These are phyloP conservation scores for Spatula versicolor DNA, from an alignment of 2,797 vertebrate genomes.

Conservation along the genomic window DNA sequence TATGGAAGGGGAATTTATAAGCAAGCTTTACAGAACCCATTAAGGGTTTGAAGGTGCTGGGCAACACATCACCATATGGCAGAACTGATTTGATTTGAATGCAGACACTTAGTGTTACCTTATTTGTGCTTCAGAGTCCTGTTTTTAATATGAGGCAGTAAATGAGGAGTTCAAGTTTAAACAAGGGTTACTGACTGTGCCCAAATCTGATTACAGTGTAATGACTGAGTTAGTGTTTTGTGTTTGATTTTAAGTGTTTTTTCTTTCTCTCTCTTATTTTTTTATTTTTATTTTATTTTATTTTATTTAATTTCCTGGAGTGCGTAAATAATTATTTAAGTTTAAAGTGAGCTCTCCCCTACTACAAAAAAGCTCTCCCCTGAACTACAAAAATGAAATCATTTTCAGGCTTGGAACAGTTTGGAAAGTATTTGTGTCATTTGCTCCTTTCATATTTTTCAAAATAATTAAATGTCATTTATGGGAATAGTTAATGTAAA, in stretches of 20 bases:
- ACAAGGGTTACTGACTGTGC: neutral
- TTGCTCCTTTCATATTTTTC: neutral
- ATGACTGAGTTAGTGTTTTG: neutral
- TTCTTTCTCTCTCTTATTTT: too few relatives aligned
- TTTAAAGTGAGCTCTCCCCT: neutral
- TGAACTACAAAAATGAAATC: neutral
- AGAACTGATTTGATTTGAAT: neutral
- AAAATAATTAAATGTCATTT: neutral
- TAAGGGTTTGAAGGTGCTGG: neutral
- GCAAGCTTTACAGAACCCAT: neutral
- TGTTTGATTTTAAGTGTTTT: neutral
- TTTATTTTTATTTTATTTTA: neutral
- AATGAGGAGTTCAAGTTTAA: neutral
- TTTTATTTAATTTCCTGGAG: neutral
- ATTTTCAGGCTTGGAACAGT: neutral
- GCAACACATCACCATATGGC: neutral
- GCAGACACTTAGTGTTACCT: neutral
- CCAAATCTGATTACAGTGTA: neutral
- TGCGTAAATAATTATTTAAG: neutral
- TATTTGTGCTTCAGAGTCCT: neutral
- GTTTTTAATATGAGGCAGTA: neutral
- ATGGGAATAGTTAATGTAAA: neutral
- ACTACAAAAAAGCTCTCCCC: too few relatives aligned
- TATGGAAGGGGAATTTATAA: neutral
- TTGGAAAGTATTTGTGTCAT: neutral